phyloP scores from a whole-genome alignment of 2,113 vertebrate genomes.

The Neogale vison region DNA sequence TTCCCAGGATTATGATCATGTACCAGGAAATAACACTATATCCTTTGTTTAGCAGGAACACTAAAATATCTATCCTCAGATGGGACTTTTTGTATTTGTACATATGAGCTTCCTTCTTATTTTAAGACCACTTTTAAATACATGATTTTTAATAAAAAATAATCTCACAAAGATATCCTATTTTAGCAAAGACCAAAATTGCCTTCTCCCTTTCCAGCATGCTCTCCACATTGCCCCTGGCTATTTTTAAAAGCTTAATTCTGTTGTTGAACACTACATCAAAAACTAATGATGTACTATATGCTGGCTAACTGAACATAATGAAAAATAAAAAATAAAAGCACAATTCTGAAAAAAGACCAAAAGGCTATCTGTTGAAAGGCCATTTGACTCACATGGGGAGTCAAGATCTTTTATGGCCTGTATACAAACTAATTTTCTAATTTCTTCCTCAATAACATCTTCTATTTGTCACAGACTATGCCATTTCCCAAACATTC shows the following conservation, averaged over 20 bases:
- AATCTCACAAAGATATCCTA: neutral
- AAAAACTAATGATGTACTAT: too few relatives aligned
- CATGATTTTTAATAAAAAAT: neutral
- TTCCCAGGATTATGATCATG: neutral
- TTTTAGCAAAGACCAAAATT: neutral
- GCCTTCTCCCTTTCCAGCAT: neutral
- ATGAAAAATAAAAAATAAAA: neutral
- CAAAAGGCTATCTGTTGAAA: neutral
- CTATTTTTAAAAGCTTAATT: neutral
- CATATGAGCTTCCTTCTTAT: neutral
- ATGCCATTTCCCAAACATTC: neutral
- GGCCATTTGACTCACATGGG: neutral
- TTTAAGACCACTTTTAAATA: constrained; percentile 14
- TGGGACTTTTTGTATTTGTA: neutral
- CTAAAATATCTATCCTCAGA: neutral
- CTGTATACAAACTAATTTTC: neutral
- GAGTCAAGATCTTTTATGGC: neutral
- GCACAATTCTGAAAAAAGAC: neutral
- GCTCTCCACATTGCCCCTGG: neutral
- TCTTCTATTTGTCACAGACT: neutral
- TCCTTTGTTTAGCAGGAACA: neutral
- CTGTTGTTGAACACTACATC: neutral
- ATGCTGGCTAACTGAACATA: too few relatives aligned
- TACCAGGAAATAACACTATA: neutral
- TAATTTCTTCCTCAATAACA: neutral